Evolutionary conservation across 2,888 invertebrate species (phyloP).

Genomic region (Prosopocoilus inquinatus): DNA sequence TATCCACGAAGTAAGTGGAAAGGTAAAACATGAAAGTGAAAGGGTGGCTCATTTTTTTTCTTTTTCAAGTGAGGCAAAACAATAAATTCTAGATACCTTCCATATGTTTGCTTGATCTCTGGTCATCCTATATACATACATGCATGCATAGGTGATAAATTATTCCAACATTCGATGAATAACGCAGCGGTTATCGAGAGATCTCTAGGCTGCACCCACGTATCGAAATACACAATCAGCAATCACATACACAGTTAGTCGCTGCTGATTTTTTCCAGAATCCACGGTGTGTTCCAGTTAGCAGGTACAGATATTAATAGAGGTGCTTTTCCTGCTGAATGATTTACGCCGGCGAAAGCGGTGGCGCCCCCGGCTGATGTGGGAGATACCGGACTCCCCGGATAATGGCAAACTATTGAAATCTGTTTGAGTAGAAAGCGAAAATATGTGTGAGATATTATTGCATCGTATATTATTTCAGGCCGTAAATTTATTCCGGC

Average conservation of each 20-base stretch:
- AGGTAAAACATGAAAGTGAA: too few relatives aligned
- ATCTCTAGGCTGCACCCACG: conserved; percentile 36
- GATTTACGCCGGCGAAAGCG: conserved; percentile 31
- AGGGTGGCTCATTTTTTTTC: background rate
- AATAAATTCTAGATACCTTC: background rate
- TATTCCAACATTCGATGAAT: conserved; percentile 29
- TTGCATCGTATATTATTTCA: too few relatives aligned
- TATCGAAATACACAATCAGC: conserved; percentile 32
- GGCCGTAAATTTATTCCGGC: too few relatives aligned
- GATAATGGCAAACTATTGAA: conserved; percentile 25
- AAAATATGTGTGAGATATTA: background rate
- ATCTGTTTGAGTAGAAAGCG: background rate
- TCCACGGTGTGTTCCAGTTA: conserved; percentile 35
- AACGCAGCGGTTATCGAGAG: conserved; percentile 24
- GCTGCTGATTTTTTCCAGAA: conserved; percentile 26
- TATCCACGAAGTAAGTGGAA: too few relatives aligned
- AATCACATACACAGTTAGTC: conserved; percentile 30
- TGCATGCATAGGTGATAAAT: conserved; percentile 26
- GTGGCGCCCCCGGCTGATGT: conserved; percentile 34
- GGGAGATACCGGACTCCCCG: conserved; percentile 29
- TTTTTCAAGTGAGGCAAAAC: background rate
- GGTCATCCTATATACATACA: background rate
- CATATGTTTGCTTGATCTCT: background rate
- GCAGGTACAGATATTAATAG: conserved; percentile 37
- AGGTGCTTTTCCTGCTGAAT: conserved; percentile 31